Base-by-base conservation (phyloP, 2,888 invertebrate genomes). In the Tortrix viridana region DNA sequence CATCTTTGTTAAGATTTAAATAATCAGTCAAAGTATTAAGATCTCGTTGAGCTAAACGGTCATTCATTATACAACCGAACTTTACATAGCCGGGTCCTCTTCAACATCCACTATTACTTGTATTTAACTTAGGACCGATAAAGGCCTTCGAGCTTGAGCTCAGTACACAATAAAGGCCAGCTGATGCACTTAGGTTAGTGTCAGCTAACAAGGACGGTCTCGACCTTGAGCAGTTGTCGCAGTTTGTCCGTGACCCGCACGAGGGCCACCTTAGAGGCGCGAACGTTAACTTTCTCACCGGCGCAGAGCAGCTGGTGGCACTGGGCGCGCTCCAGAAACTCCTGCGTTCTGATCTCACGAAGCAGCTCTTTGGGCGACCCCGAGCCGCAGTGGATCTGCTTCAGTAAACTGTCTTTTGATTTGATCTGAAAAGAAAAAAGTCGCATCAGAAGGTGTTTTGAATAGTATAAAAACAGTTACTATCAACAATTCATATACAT, bases 241-340 rank as follows among this genome's bases (percentile, higher is more conserved):
- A 97, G 95, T 83, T 95, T 96, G 77, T 97, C 96, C 74, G 96
- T 97, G 89, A 97, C 97, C 80, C 95, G 94, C 70, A 97, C 95
- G 61, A 97, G 94, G 56, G 95, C 94, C 73, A 97, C 95, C 85
- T 96, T 96, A 53, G 96, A 96, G 47, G 96, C 95, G 64, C 96
- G 94, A 60, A 96, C 94, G 82, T 96, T 96, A 66, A 97, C 93
- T 80, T 96, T 95, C 81, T 96, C 96, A 37, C 96, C 96, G 48
- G 95, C 95, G 74, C 95, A 95, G 65, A 96, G 86, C 57, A 97
- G 92, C 80, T 96, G 96, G 77, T 96, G 95, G 78, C 96, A 96
- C 71, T 95, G 95, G 16, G 96, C 96, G 71, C 95, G 94, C 78
- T 97, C 96, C 65, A 96, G 85, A 82, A 97, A 97, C 79, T 97